Evolutionary conservation across 2,888 invertebrate genomes (phyloP), one percentile per base, ranked within the genome.

Genomic region (Galerucella calmariensis): DNA sequence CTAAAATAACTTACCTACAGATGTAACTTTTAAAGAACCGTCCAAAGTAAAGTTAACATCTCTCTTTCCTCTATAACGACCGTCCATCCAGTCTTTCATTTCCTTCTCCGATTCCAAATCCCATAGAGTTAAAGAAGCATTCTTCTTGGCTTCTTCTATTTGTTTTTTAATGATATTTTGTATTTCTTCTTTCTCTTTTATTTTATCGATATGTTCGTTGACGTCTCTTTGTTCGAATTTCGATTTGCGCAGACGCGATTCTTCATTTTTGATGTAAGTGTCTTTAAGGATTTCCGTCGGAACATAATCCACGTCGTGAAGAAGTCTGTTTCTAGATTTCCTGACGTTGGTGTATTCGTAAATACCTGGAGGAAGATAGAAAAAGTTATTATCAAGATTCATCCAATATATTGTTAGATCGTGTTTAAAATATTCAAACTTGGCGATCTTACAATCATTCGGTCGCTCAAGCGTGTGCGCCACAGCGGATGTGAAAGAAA

Each of bases 31-130:
- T n/a, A 84, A 82, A 46, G 85, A 79, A 67, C 79, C 80, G 4
- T 79, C 74, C 20, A 76, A 79, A 2, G 78, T 76, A 61, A 78
- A 77, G 72, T 81, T 81, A 35, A 78, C 77, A 41, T 83, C 80
- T 66, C 87, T 80, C 71, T 87, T 81, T 70, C 85, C 83, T 70
- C 81, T 84, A 70, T 84, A 86, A 74, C 84, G 84, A 2, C 85
- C 84, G 75, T 84, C 87, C 78, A 82, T 85, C 53, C 86, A 87
- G 74, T 90, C 90, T 44, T 85, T 83, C 67, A 88, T 84, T 78
- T 90, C 77, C 81, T 82, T 90, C 79, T 90, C 90, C n/a, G 89
- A 85, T 82, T 90, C 90, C 73, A 90, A 84, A 79, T 90, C 90
- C 90, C 90, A 90, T 9, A 90, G 79, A 74, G 83, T 87, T 58